Evolutionary conservation across 2,888 invertebrate genomes (phyloP).

Genomic region (Patella caerulea): DNA sequence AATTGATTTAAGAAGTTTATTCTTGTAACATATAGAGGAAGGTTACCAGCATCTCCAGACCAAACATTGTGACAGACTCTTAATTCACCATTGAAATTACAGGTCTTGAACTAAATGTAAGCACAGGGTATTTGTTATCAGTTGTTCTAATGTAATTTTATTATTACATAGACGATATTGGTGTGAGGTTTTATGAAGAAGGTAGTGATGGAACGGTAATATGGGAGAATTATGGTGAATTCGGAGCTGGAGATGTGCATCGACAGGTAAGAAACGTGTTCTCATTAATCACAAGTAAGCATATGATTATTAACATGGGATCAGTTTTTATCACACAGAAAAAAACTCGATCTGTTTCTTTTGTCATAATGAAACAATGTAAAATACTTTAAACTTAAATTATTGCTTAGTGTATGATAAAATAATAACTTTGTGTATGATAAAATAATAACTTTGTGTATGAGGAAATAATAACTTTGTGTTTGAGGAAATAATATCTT

Average conservation of each 20-base stretch:
- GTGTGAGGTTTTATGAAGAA: conserved; percentile 90
- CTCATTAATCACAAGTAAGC: too few species aligned
- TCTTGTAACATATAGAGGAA: not conserved
- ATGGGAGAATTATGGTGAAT: conserved; percentile 91
- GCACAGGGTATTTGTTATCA: too few species aligned
- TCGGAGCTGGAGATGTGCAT: conserved; percentile 89
- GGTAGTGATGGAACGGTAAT: conserved; percentile 78
- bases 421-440: not conserved
- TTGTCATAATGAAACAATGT: too few species aligned
- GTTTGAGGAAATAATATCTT: not conserved
- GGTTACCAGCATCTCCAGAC: not conserved
- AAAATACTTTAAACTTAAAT: too few species aligned
- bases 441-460: not conserved
- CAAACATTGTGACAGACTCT: too few species aligned
- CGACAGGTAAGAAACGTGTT: conserved; percentile 80
- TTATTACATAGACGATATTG: conserved; percentile 83
- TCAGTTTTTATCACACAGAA: too few species aligned
- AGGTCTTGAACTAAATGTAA: not conserved
- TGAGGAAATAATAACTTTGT: not conserved
- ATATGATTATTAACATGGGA: too few species aligned
- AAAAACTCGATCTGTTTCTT: too few species aligned
- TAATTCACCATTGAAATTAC: too few species aligned
- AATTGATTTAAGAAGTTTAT: too few species aligned
- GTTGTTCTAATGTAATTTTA: not conserved
- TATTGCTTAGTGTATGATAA: too few species aligned